Base-by-base conservation (phyloP, 2,113 vertebrate genomes). In the Pteruthius melanotis region DNA sequence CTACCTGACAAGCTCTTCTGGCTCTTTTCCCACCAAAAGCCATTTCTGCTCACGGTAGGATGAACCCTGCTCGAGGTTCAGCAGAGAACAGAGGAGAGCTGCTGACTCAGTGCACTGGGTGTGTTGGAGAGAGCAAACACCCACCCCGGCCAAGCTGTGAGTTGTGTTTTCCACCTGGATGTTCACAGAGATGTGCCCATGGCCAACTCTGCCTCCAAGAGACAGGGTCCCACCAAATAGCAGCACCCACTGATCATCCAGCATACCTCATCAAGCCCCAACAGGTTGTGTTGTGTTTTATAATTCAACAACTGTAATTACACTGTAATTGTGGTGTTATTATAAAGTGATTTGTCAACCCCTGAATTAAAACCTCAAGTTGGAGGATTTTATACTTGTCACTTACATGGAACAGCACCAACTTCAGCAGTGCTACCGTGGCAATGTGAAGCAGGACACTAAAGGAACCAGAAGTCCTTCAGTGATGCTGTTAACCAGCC, bases 401-500 rank as follows among this genome's bases (percentile, higher is more conserved):
- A 63, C 71, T 24, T 68, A 75, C 33, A 60, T 35, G 68, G 69
- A 52, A 27, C 76, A 44, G 65, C 10, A 80, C 8, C 44, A 92
- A 88, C 78, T 92, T 77, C 11, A 57, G 82, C 91, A 68, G 45
- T 71, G 22, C 78, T 79, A 65, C n/a, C 12, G 76, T 19, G 53
- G 37, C 52, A 65, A 24, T 35, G 54, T 76, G 77, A 96, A 87
- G 54, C 14, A 60, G 89, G 74, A 85, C 82, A 75, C 65, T 37
- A 71, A 84, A 84, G 90, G 50, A 96, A 83, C 27, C 89, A 45
- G 70, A 93, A 94, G 96, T 90, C 86, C 44, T 94, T 92, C 89
- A 88, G 71, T 87, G 82, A 59, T 60, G 85, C 88, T 74, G 92
- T 70, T 95, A 96, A 95, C 94, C 91, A 89, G 93, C 89, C 90